phyloP scores from a whole-genome alignment of 2,113 vertebrate species.

The Beaufortia kweichowensis region DNA sequence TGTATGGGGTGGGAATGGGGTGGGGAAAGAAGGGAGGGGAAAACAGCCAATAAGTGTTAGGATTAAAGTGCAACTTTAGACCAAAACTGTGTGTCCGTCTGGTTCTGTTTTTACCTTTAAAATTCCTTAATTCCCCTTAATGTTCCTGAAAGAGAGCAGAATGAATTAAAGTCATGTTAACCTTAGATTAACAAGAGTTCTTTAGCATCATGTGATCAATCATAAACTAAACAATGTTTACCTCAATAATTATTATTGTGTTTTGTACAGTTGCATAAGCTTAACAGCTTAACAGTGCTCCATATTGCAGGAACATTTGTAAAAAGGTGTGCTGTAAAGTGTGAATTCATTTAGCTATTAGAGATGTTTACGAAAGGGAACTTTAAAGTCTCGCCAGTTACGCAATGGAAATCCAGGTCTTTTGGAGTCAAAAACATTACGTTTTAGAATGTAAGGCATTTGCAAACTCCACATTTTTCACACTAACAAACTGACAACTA shows the following conservation, averaged over 20 bases:
- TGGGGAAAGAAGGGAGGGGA: conserved; percentile 8
- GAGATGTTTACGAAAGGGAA: neutral
- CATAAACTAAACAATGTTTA: too few species aligned
- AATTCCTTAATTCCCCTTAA: neutral
- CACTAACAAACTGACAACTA: conserved; percentile 14
- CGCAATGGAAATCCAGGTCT: conserved; percentile 25
- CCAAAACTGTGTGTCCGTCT: conserved; percentile 40
- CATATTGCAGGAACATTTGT: too few species aligned
- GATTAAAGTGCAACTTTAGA: conserved; percentile 61
- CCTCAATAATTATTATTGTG: too few species aligned
- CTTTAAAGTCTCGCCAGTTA: neutral
- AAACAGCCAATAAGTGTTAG: conserved; percentile 56
- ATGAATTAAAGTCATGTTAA: neutral
- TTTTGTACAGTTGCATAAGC: too few species aligned
- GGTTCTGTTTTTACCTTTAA: conserved; percentile 25
- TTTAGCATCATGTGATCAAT: too few species aligned
- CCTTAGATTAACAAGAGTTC: too few species aligned
- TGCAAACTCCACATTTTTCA: neutral
- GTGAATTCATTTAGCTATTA: neutral
- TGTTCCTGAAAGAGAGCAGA: neutral
- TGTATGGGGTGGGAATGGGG: conserved; percentile 62
- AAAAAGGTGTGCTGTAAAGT: too few species aligned
- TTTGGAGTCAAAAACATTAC: neutral
- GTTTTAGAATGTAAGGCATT: conserved; percentile 4
- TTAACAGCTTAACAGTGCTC: too few species aligned